These are phyloP conservation scores for Hippocampus guttulatus DNA, from an alignment of 2,113 vertebrate species.

Conservation along the genomic window DNA sequence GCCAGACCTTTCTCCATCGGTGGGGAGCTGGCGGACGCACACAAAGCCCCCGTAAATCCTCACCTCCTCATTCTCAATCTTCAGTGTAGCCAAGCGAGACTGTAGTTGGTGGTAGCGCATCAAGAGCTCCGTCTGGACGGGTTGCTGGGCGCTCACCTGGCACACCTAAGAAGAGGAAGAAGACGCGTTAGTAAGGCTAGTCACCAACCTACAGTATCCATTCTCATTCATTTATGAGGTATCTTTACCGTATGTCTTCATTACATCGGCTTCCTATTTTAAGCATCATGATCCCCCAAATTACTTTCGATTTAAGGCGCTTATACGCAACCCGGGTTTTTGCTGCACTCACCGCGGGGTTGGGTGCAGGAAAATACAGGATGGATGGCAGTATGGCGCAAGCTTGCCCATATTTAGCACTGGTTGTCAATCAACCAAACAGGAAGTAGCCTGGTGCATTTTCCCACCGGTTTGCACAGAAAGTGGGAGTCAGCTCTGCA, in stretches of 20 bases:
- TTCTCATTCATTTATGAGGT: no score
- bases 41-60: conserved; percentile 46
- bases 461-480: no score
- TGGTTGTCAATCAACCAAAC: no score
- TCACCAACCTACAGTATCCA: no score
- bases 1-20: conserved; percentile 8
- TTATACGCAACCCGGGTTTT: no score
- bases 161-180: conserved; percentile 78
- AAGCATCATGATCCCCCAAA: no score
- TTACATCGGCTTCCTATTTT: no score
- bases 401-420: no score
- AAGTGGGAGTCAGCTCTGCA: no score
- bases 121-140: conserved; percentile 91
- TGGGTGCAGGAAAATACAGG: neutral
- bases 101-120: conserved; percentile 98
- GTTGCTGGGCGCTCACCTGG: conserved; percentile 96
- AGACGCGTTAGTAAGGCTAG: neutral
- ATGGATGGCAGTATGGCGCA: neutral
- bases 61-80: conserved; percentile 98
- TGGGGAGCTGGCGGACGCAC: conserved; percentile 4
- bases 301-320: no score
- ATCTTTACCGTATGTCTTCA: no score
- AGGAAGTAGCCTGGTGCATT: neutral
- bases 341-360: no score
- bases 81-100: conserved; percentile 90